Conservation (phyloP, 2,113 vertebrate genomes). For the Ginglymostoma cirratum region DNA sequence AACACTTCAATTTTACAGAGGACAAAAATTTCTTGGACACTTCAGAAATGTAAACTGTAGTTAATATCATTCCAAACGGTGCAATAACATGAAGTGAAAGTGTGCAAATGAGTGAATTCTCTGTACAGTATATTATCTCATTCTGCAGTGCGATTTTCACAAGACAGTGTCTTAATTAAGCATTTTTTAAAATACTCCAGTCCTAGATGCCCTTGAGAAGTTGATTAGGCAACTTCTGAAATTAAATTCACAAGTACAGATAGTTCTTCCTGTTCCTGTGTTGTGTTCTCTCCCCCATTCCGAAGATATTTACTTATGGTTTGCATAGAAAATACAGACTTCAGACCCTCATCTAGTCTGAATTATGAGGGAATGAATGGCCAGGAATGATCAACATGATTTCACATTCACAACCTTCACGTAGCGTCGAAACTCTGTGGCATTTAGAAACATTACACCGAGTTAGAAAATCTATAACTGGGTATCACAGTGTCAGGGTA, state of each 20-base stretch:
- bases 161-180: not conserved
- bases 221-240: not conserved
- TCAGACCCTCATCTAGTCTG: not conserved
- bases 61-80: not conserved
- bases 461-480: not conserved
- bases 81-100: too few species aligned
- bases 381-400: not conserved
- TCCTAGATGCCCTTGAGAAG: not conserved
- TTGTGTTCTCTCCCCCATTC: not conserved
- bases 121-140: not conserved
- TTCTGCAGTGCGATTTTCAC: not conserved
- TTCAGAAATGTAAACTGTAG: not conserved
- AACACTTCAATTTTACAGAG: not conserved
- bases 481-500: not conserved
- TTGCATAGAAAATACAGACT: not conserved
- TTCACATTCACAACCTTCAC: not conserved
- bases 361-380: not conserved
- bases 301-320: not conserved
- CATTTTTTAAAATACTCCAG: not conserved
- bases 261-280: not conserved
- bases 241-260: not conserved
- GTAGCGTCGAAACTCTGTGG: not conserved
- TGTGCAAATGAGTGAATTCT: not conserved
- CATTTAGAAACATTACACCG: not conserved
- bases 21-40: not conserved